A percentile compares a stretch with the other conserved stretches of the same genome.
Evolutionary conservation across 37 sponge, comb jelly and placozoan species (phyloP).

Genomic region (Halisarca cf. caerulea): DNA sequence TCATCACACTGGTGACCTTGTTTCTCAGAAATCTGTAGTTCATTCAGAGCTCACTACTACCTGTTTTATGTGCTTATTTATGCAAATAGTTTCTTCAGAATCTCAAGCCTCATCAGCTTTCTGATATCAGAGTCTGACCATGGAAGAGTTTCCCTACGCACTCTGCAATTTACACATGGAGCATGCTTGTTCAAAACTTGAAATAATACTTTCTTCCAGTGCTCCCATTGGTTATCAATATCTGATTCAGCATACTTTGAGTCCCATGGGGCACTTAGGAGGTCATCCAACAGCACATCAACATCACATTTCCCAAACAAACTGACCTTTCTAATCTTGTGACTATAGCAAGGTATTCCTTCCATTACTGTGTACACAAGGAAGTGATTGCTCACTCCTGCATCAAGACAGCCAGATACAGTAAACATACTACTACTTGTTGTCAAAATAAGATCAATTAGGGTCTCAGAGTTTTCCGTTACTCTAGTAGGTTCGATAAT

Average conservation of each 20-base stretch:
- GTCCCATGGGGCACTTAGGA: neutral
- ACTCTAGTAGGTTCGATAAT: constrained; percentile 6
- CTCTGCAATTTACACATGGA: neutral
- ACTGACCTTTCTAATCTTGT: neutral
- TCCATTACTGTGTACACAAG: neutral
- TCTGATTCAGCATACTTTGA: neutral
- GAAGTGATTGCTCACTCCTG: neutral
- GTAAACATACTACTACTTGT: neutral
- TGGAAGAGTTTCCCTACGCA: neutral
- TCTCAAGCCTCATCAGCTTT: neutral
- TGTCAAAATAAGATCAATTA: neutral
- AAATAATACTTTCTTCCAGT: neutral
- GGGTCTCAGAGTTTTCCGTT: neutral
- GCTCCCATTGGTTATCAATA: neutral
- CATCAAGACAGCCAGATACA: constrained; percentile 12
- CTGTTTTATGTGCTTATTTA: neutral
- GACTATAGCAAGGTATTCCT: neutral
- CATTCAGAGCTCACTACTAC: neutral
- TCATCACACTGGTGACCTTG: neutral
- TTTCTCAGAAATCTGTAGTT: constrained; percentile 4
- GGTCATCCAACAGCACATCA: neutral
- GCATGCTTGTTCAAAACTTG: neutral
- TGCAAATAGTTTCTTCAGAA: neutral
- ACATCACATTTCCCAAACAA: neutral
- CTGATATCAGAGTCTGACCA: neutral